Percentiles rank a stretch among this genome's conserved stretches.
phyloP scores from a whole-genome alignment of 2,888 invertebrate genomes.

The Ophion costatus region DNA sequence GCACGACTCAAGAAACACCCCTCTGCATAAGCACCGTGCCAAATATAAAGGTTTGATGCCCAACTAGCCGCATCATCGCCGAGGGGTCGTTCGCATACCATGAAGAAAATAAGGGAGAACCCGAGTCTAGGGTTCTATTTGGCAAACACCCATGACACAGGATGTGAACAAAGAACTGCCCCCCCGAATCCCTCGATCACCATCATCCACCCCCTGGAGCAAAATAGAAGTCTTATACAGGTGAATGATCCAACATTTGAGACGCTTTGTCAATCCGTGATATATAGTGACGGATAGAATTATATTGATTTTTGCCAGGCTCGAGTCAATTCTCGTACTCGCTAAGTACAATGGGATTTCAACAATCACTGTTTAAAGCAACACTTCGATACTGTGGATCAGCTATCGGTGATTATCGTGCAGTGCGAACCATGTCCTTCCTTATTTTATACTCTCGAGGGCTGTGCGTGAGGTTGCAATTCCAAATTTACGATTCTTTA shows the following conservation, averaged over 20 bases:
- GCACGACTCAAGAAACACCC: constrained; percentile 42
- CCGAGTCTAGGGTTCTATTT: constrained; percentile 79
- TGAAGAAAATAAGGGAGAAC: constrained; percentile 66
- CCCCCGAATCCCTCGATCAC: too few relatives aligned
- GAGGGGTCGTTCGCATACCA: constrained; percentile 73
- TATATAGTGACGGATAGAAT: neutral
- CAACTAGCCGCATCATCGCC: constrained; percentile 83
- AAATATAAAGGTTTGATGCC: constrained; percentile 81
- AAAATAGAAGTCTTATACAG: constrained; percentile 58
- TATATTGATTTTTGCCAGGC: constrained; percentile 34
- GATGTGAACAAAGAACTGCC: constrained; percentile 71
- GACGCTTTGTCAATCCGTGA: constrained; percentile 40
- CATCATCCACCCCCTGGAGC: constrained; percentile 27
- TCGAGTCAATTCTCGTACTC: constrained; percentile 20
- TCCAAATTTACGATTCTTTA: too few relatives aligned
- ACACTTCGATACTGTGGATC: too few relatives aligned
- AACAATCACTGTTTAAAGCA: neutral
- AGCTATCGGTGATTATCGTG: too few relatives aligned
- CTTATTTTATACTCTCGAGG: too few relatives aligned
- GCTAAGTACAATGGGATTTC: neutral
- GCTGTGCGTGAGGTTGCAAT: too few relatives aligned
- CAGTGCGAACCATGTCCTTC: too few relatives aligned
- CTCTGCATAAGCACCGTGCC: constrained; percentile 70
- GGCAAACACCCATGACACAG: constrained; percentile 79
- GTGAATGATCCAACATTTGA: constrained; percentile 54